A percentile compares a stretch with the other conserved stretches of the same genome.
Evolutionary conservation across 1,140 invertebrate species (phyloP).

Genomic region (Rhizoglyphus robini): DNA sequence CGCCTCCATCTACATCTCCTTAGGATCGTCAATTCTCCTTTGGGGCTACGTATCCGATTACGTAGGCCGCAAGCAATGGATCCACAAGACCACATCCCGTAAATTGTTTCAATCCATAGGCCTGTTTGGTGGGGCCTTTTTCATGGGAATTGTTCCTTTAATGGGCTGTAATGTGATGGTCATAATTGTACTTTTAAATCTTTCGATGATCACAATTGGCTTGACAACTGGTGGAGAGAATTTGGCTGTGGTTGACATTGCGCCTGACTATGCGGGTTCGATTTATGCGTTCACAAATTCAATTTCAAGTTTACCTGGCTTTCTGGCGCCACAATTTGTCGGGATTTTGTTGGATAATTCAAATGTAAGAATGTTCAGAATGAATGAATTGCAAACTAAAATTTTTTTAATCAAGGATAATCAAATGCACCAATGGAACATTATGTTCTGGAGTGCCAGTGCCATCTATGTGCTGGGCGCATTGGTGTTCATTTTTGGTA

Average conservation of each 20-base stretch:
- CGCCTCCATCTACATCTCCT: slow-evolving; percentile 24
- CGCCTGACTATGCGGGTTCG: slow-evolving; percentile 57
- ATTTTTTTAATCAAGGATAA: slow-evolving; percentile 20
- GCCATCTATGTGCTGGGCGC: slow-evolving; percentile 51
- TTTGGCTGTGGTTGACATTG: too few species aligned
- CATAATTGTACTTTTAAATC: slow-evolving; percentile 23
- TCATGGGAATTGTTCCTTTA: slow-evolving; percentile 24
- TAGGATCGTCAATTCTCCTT: slow-evolving; percentile 23
- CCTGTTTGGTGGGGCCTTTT: slow-evolving; percentile 22
- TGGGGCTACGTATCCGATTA: slow-evolving; percentile 25
- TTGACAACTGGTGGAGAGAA: slow-evolving; percentile 27
- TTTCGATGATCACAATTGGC: slow-evolving; percentile 23
- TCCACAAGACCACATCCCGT: slow-evolving; percentile 24
- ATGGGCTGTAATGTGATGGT: slow-evolving; percentile 19
- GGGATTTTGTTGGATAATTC: slow-evolving; percentile 38
- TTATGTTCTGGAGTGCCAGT: slow-evolving; percentile 59
- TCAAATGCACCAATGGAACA: slow-evolving; percentile 55
- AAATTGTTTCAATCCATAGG: slow-evolving; percentile 27
- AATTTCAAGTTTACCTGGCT: slow-evolving; percentile 32
- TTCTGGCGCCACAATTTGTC: slow-evolving; percentile 34
- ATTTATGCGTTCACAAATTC: slow-evolving; percentile 54
- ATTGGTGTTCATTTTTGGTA: slow-evolving; percentile 43
- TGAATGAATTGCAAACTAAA: not conserved
- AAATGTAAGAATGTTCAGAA: slow-evolving; percentile 26
- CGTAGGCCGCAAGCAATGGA: slow-evolving; percentile 16